A percentile compares a stretch with the other conserved stretches of the same genome.
phyloP scores from a whole-genome alignment of 2,113 vertebrate genomes.

The Misgurnus mizolepis region DNA sequence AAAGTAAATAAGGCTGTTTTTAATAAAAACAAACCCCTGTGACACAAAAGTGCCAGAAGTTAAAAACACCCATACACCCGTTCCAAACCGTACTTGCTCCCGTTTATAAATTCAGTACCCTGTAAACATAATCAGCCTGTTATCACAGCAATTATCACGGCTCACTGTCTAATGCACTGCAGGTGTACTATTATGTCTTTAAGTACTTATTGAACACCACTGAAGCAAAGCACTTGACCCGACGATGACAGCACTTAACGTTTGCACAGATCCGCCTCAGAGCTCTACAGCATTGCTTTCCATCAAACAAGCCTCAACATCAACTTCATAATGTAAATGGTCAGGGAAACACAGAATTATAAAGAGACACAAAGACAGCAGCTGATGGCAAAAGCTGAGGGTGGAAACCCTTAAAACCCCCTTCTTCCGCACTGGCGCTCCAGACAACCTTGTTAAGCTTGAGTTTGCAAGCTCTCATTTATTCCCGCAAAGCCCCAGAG shows the following conservation, averaged over 20 bases:
- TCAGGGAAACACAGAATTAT: neutral
- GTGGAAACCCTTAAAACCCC: constrained; percentile 11
- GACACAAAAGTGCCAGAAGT: neutral
- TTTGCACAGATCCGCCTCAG: constrained; percentile 5
- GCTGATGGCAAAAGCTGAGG: constrained; percentile 8
- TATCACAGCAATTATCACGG: neutral
- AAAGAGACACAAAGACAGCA: constrained; percentile 3
- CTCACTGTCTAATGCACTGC: constrained; percentile 22
- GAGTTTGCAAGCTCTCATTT: constrained; percentile 30
- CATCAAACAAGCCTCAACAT: constrained; percentile 13
- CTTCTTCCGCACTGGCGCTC: constrained; percentile 10
- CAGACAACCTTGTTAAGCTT: constrained; percentile 33
- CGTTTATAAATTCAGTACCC: neutral
- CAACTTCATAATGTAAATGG: neutral
- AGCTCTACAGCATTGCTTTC: neutral
- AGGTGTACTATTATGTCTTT: constrained; percentile 12
- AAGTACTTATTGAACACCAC: constrained; percentile 16
- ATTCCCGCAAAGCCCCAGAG: constrained; percentile 32
- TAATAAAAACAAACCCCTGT: neutral
- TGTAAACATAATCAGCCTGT: neutral
- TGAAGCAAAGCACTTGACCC: constrained; percentile 17
- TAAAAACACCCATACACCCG: neutral
- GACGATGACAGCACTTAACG: neutral
- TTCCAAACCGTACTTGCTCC: neutral
- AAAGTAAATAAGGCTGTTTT: neutral